Conservation (phyloP, 2,888 invertebrate genomes). For the Zonitis immaculata region DNA sequence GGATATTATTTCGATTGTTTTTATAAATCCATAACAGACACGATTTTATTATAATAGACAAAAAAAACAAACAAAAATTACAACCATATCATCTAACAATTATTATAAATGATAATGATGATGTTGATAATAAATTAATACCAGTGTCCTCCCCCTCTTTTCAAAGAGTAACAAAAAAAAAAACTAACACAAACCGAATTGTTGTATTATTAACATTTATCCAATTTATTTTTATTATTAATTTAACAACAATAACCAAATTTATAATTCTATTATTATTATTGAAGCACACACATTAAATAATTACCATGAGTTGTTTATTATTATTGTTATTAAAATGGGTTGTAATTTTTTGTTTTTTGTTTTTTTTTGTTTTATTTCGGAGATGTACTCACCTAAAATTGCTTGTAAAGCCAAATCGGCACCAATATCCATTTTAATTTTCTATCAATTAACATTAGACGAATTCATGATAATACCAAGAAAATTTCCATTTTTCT, state of each 20-base stretch:
- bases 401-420: constrained; percentile 44
- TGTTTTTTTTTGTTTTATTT: background rate
- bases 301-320: background rate
- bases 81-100: background rate
- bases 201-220: constrained; percentile 17
- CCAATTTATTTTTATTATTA: constrained; percentile 20
- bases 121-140: background rate
- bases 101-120: background rate
- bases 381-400: constrained; percentile 36
- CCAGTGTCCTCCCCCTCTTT: constrained; percentile 22
- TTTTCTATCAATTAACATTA: constrained; percentile 4
- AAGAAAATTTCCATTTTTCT: constrained; percentile 27
- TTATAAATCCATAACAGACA: background rate
- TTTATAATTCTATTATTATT: background rate
- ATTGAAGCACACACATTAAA: background rate
- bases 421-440: constrained; percentile 42
- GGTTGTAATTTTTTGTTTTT: background rate
- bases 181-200: constrained; percentile 8
- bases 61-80: constrained; percentile 4
- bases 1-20: background rate
- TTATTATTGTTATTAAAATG: background rate
- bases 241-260: constrained; percentile 21
- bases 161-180: too few species aligned
- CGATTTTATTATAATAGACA: constrained; percentile 12
- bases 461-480: constrained; percentile 13